A percentile compares a stretch with the other conserved stretches of the same genome.
phyloP scores from a whole-genome alignment of 2,888 invertebrate species.

The Caenorhabditis doughertyi region DNA sequence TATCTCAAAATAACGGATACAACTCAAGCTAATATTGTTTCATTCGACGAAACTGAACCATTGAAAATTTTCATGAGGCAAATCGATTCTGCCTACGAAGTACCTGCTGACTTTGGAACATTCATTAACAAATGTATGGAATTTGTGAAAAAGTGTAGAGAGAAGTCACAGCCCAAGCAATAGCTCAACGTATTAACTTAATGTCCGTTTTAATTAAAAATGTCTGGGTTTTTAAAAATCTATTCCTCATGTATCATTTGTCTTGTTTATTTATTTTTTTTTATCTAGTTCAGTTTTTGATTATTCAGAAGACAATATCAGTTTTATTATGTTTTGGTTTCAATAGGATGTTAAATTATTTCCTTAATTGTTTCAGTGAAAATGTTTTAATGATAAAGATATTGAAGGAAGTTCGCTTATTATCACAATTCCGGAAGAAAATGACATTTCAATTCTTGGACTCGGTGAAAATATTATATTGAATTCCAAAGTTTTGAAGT shows the following conservation, averaged over 20 bases:
- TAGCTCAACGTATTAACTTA: no score
- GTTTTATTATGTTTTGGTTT: no score
- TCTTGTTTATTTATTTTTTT: neutral
- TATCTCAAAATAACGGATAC: neutral
- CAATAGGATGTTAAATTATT: no score
- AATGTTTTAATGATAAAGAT: no score
- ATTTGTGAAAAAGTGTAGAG: neutral
- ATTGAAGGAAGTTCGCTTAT: no score
- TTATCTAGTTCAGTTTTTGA: neutral
- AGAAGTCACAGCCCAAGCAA: no score
- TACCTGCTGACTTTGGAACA: neutral
- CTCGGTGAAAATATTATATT: constrained; percentile 19
- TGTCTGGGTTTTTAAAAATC: no score
- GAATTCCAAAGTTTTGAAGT: neutral
- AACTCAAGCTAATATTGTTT: neutral
- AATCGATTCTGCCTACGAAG: neutral
- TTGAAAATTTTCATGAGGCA: neutral
- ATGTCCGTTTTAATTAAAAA: no score
- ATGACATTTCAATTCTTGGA: constrained; percentile 3
- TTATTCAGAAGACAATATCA: no score
- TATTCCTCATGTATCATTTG: neutral
- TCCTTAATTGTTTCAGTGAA: no score
- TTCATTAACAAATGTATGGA: neutral
- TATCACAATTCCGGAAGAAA: no score
- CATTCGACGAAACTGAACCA: neutral